Evolutionary conservation across 2,113 vertebrate species (phyloP).

Genomic region (Nibea coibor): DNA sequence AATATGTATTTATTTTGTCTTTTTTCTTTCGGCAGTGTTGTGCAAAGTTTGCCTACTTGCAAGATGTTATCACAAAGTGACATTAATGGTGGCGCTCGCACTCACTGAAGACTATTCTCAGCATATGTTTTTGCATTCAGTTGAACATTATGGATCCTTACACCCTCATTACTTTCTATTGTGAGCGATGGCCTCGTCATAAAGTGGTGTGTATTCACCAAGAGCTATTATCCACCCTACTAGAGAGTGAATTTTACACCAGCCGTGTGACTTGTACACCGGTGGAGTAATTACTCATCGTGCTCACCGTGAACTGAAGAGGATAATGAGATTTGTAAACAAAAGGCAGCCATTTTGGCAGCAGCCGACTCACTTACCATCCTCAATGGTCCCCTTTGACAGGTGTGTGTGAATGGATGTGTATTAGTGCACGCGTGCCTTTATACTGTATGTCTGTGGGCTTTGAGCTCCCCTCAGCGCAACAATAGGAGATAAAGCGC

Average conservation of each 20-base stretch:
- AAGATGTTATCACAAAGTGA: neutral
- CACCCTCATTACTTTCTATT: slow-evolving; percentile 25
- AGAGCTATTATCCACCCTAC: slow-evolving; percentile 65
- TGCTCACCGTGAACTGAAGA: slow-evolving; percentile 71
- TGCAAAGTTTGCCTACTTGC: neutral
- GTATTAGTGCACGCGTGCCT: slow-evolving; percentile 18
- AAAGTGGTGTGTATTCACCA: slow-evolving; percentile 52
- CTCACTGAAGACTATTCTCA: neutral
- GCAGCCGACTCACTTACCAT: slow-evolving; percentile 60
- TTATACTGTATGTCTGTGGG: slow-evolving; percentile 9
- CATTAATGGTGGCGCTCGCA: neutral
- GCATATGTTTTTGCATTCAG: slow-evolving; percentile 22
- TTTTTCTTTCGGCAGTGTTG: neutral
- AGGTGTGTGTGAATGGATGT: slow-evolving; percentile 49
- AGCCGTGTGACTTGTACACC: slow-evolving; percentile 60
- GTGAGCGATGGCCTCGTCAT: slow-evolving; percentile 51
- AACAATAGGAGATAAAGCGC: slow-evolving; percentile 46
- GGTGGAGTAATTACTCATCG: slow-evolving; percentile 72
- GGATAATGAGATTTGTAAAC: slow-evolving; percentile 81
- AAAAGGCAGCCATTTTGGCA: slow-evolving; percentile 80
- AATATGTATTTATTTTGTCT: neutral
- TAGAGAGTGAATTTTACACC: slow-evolving; percentile 66
- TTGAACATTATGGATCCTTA: slow-evolving; percentile 37
- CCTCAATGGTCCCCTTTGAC: slow-evolving; percentile 68
- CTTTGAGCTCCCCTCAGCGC: slow-evolving; percentile 25